phyloP scores from a whole-genome alignment of 1,140 invertebrate species.

The Camponotus pennsylvanicus region DNA sequence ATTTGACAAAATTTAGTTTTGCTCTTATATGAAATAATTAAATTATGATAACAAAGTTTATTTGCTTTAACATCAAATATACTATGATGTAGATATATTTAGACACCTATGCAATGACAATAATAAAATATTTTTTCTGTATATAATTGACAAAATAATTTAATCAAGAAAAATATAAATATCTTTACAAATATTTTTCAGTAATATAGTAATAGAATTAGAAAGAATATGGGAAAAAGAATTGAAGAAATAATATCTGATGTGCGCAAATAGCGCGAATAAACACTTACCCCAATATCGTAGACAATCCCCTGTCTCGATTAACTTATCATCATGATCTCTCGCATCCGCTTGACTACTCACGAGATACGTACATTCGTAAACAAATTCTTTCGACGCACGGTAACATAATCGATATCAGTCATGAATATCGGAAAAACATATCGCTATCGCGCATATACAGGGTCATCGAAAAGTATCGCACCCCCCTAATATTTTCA shows the following conservation, averaged over 20 bases:
- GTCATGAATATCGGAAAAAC: constrained; percentile 38
- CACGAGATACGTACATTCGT: constrained; percentile 16
- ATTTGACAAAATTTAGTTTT: no score
- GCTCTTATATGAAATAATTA: no score
- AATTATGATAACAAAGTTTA: no score
- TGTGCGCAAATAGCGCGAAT: neutral
- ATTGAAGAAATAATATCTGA: neutral
- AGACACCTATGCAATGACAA: no score
- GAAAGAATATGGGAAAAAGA: neutral
- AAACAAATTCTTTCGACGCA: constrained; percentile 29
- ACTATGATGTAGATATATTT: no score
- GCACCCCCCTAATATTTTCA: no score
- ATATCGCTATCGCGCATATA: neutral
- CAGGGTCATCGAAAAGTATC: no score
- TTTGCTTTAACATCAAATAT: no score
- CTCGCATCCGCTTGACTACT: constrained; percentile 8
- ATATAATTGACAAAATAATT: no score
- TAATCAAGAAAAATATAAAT: no score
- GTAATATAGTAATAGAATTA: neutral
- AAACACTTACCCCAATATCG: constrained; percentile 5
- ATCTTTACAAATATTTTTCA: neutral
- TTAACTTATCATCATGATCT: neutral
- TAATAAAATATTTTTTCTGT: no score
- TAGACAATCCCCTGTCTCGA: neutral
- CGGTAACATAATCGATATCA: constrained; percentile 29